phyloP scores from a whole-genome alignment of 2,113 vertebrate species.

The Megaptera novaeangliae region DNA sequence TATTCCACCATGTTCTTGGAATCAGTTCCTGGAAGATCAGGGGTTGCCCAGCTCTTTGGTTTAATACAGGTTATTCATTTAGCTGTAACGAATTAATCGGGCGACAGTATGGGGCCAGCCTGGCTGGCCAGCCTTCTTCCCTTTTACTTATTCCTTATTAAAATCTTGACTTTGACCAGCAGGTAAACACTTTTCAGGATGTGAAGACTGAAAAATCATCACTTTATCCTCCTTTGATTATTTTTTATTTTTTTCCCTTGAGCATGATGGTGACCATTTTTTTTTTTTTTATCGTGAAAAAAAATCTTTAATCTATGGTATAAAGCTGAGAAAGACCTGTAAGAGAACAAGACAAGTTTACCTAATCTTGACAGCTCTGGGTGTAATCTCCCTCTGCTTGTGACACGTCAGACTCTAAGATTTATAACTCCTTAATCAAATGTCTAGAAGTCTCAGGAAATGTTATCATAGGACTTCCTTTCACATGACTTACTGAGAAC shows the following conservation, averaged over 20 bases:
- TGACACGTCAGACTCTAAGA: constrained; percentile 90
- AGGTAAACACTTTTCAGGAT: constrained; percentile 73
- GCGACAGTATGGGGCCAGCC: constrained; percentile 31
- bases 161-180: constrained; percentile 12
- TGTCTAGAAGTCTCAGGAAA: constrained; percentile 89
- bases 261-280: constrained; percentile 84
- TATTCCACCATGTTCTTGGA: constrained; percentile 47
- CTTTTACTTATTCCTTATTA: constrained; percentile 57
- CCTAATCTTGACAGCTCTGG: constrained; percentile 91
- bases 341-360: constrained; percentile 90
- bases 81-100: constrained; percentile 67
- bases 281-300: constrained; percentile 73
- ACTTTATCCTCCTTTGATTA: constrained; percentile 71
- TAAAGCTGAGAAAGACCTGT: constrained; percentile 87
- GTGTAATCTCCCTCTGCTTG: constrained; percentile 89
- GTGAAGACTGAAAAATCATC: constrained; percentile 72
- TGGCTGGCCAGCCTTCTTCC: constrained; percentile 26
- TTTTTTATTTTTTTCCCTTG: constrained; percentile 67
- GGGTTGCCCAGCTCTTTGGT: constrained; percentile 27
- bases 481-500: constrained; percentile 88
- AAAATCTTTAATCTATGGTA: constrained; percentile 88
- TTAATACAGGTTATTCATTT: constrained; percentile 61
- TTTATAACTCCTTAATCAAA: constrained; percentile 93
- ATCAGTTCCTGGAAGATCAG: constrained; percentile 49
- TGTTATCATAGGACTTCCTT: constrained; percentile 88